Conservation (phyloP, 2,888 invertebrate genomes). For the Oscheius sp. region DNA sequence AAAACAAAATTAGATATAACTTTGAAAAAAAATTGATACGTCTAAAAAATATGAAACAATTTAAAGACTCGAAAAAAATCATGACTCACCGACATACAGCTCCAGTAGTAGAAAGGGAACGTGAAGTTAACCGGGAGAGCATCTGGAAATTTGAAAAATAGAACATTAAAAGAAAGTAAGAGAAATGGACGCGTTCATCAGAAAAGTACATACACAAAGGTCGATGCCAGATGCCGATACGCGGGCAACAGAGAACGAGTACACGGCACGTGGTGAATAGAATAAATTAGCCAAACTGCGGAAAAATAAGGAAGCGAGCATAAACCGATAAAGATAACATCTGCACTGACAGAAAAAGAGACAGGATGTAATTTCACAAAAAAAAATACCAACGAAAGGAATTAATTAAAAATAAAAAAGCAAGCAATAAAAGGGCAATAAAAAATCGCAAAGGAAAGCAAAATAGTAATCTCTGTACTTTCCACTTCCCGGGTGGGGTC, state of each 20-base stretch:
- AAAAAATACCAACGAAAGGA: no score
- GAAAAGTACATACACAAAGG: constrained; percentile 28
- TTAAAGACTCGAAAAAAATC: not conserved
- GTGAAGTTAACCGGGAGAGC: constrained; percentile 22
- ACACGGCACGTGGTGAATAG: no score
- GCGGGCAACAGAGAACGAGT: not conserved
- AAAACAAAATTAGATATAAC: not conserved
- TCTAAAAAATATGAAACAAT: not conserved
- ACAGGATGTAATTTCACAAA: no score
- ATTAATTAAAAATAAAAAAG: no score
- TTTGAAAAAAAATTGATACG: not conserved
- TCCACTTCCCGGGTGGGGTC: no score
- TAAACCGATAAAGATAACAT: no score
- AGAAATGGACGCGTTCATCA: not conserved
- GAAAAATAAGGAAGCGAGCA: no score
- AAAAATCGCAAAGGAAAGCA: no score
- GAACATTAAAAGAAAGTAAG: not conserved
- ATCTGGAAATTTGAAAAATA: constrained; percentile 1
- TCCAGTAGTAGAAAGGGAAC: constrained; percentile 14
- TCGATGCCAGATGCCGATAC: constrained; percentile 19
- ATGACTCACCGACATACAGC: not conserved
- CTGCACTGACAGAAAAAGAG: no score
- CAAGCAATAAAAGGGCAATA: no score
- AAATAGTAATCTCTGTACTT: no score
- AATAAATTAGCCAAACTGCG: no score